Base-by-base conservation (phyloP, 1,140 invertebrate genomes). In the Lepidurus packardi region DNA sequence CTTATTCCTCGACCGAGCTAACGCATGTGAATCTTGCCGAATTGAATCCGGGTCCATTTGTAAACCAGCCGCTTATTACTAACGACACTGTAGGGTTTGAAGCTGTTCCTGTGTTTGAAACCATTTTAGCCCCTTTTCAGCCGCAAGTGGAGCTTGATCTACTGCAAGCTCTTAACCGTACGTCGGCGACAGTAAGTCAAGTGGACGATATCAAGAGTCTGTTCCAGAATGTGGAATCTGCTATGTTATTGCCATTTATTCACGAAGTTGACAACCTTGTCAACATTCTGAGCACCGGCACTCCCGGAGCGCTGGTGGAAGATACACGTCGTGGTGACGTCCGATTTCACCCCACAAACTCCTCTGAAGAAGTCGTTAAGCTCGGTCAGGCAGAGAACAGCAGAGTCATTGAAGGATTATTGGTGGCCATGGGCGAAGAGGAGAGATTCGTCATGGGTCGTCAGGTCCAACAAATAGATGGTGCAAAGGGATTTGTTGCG, bases 211-310 rank as follows among this genome's bases (percentile, higher is more conserved):
- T 91, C 13, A 87, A 86, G 65, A 86, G 88, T 81, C 89, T 88
- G 82, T 86, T 91, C 78, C 78, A 86, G 25, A 75, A 81, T 21
- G 83, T 85, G 74, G 41, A 75, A 43, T 79, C 76, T 84, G 87
- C 82, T 82, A 88, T 13, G 80, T 85, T 4, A 81, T 84, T 92
- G 43, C 91, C 91, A 2, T 86, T 84, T 42, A 83, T 91, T 11
- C 87, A 88, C n/a, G 89, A 90, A 82, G 89, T 92, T 65, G 85
- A 88, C 3, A 87, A 89, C 78, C 80, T 92, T 73, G 85, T 91
- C 8, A 88, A 89, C 83, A 88, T 88, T 81, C 87, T 92, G 53
- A 86, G 86, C 13, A n/a, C 21, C 73, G 78, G 78, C 13, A 44
- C 13, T 6, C 34, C 34, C 10, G 78, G 78, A 24, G 44, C 44